Evolutionary conservation across 2,888 invertebrate species (phyloP), one percentile per base, ranked within the genome.

Genomic region (Tupiocoris notatus): DNA sequence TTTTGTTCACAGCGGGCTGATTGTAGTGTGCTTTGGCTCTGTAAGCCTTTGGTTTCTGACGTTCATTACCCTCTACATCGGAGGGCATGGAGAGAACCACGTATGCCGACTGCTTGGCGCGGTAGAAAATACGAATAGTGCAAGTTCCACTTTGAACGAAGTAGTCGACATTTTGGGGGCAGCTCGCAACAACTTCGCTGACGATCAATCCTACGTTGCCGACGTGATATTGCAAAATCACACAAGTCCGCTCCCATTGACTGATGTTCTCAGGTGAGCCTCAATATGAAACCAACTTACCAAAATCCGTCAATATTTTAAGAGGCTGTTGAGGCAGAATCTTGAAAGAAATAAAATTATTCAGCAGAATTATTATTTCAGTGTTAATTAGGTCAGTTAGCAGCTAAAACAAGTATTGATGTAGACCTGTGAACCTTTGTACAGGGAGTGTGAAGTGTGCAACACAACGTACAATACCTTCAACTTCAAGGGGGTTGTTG

Each of bases 381-480:
- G n/a, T n/a, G n/a, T n/a, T n/a, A n/a, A n/a, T n/a, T n/a, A n/a
- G n/a, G n/a, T n/a, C n/a, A n/a, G n/a, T n/a, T n/a, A n/a, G n/a
- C n/a, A n/a, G n/a, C n/a, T n/a, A n/a, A n/a, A n/a, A n/a, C n/a
- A n/a, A n/a, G n/a, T n/a, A n/a, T n/a, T n/a, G n/a, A n/a, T n/a
- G n/a, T n/a, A n/a, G n/a, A n/a, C n/a, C n/a, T n/a, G n/a, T n/a
- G n/a, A n/a, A n/a, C n/a, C n/a, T n/a, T n/a, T n/a, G n/a, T n/a
- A n/a, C 57, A 92, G 92, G 80, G 89, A 90, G 81, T 93, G 92
- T 83, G 88, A 90, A 83, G 86, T 88, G 81, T 90, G 92, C 82
- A 87, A 88, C 80, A 88, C 92, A 79, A 89, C 90, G n/a, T 93
- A 92, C 85, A 86, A 86, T 61, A 90, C 91, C 23, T 91, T 92